These are phyloP conservation scores for Podarcis cretensis DNA, from an alignment of 2,113 vertebrate species.

Conservation along the genomic window DNA sequence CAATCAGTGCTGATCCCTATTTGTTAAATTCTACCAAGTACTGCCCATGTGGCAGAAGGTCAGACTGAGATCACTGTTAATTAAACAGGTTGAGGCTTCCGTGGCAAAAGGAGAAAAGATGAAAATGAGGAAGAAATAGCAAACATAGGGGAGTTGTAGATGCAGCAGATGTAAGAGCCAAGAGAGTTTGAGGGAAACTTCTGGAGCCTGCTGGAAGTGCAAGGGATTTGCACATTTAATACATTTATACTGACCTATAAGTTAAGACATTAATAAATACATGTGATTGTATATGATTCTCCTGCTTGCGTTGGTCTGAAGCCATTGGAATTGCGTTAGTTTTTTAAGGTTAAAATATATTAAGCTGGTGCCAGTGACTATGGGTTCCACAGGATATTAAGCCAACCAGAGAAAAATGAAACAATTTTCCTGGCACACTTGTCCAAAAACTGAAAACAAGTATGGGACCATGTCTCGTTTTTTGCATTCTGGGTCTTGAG, in stretches of 20 bases:
- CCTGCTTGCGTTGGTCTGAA: background rate
- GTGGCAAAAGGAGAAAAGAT: background rate
- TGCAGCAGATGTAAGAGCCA: background rate
- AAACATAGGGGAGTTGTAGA: background rate
- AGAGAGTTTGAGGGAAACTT: background rate
- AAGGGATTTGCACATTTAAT: background rate
- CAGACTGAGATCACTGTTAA: background rate
- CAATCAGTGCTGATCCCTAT: background rate
- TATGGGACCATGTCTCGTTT: background rate
- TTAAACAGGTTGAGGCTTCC: background rate
- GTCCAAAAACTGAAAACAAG: background rate
- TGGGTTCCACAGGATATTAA: background rate
- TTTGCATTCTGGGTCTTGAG: background rate
- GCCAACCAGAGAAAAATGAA: background rate
- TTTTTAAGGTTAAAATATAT: background rate
- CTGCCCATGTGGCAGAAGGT: no score
- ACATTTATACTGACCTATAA: constrained; percentile 8
- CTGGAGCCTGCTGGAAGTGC: background rate
- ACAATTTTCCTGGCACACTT: background rate
- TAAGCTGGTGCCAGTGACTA: background rate
- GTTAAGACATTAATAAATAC: constrained; percentile 21
- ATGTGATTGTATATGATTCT: background rate
- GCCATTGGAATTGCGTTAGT: background rate
- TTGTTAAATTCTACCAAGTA: background rate
- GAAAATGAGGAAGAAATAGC: background rate